Base-by-base conservation (phyloP, 2,888 invertebrate genomes). In the Melanostoma mellinum region DNA sequence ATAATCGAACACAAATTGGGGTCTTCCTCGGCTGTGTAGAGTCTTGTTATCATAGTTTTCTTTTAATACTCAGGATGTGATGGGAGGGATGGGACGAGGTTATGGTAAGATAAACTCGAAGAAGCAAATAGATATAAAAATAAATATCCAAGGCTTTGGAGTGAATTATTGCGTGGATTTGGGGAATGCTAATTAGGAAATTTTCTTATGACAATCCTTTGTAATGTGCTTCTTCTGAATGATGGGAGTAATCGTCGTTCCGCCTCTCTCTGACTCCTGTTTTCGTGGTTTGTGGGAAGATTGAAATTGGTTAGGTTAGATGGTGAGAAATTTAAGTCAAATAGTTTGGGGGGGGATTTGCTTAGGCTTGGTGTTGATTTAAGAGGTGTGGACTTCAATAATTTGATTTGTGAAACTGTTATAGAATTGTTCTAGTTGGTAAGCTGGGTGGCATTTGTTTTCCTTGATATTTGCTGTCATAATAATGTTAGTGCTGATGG, bases 21-120 rank as follows among this genome's bases (percentile, higher is more conserved):
- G 87, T 90, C 90, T 88, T 90, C 90, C 85, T 89, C 90, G 85
- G 90, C 88, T 85, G 90, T 89, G 85, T 90, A 91, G 42, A 91
- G 88, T 86, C 88, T 88, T 85, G 90, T 90, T 88, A 91, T 88
- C 91, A 91, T 91, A 87, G 86, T 89, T 87, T 85, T 60, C 65
- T 56, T 60, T 74, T 71, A 5, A 9, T 42, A 48, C 56, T 20
- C 20, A 20, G 20, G 20, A 20, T 20, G 20, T 20, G 38, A 30
- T 35, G 52, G 32, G 30, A 36, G 30, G 58, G 6, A n/a, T 44
- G 53, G 60, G 52, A 8, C 33, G 30, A 42, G 50, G 48, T 20
- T 20, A 20, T 20, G 20, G 20, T 20, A 20, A 20, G 20, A 20
- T 20, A 20, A 20, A 20, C 9, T 60, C 50, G 30, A 60, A 40